These are phyloP conservation scores for Pachyseris speciosa DNA, from an alignment of 64 coral and sea anemone genomes.

Conservation along the genomic window DNA sequence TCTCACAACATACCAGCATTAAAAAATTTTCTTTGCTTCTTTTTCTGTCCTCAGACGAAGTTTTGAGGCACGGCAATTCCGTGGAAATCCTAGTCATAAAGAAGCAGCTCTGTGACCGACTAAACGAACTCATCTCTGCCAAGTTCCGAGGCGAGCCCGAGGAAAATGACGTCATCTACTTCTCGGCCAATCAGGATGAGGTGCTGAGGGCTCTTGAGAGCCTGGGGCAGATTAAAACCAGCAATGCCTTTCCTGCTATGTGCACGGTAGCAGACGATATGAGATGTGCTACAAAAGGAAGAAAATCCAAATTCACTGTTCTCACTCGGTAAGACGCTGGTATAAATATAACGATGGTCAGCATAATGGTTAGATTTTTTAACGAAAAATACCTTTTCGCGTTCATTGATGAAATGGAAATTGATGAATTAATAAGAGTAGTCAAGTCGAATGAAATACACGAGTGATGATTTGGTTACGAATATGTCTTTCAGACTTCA, in stretches of 20 bases:
- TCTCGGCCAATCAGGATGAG: slow-evolving; percentile 94
- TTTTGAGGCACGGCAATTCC: slow-evolving; percentile 91
- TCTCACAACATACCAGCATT: too few species aligned
- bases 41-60: slow-evolving; percentile 75
- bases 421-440: too few species aligned
- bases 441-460: too few species aligned
- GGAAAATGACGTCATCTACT: slow-evolving; percentile 98
- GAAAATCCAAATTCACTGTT: slow-evolving; percentile 80
- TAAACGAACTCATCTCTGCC: slow-evolving; percentile 88
- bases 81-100: slow-evolving; percentile 97
- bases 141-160: slow-evolving; percentile 96
- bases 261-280: slow-evolving; percentile 89
- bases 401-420: too few species aligned
- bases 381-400: too few species aligned
- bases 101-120: slow-evolving; percentile 89
- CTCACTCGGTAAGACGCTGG: slow-evolving; percentile 73
- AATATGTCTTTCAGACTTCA: too few species aligned
- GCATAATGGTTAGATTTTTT: too few species aligned
- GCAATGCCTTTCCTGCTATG: slow-evolving; percentile 87
- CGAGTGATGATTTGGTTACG: too few species aligned
- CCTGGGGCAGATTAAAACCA: slow-evolving; percentile 92
- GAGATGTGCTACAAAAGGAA: slow-evolving; percentile 86
- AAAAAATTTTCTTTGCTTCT: too few species aligned
- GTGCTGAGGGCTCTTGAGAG: slow-evolving; percentile 89
- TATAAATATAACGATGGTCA: not conserved